These are phyloP conservation scores for Clytia hemisphaerica DNA, from an alignment of 30 jellyfish, hydroid and myxozoan genomes.

Conservation along the genomic window DNA sequence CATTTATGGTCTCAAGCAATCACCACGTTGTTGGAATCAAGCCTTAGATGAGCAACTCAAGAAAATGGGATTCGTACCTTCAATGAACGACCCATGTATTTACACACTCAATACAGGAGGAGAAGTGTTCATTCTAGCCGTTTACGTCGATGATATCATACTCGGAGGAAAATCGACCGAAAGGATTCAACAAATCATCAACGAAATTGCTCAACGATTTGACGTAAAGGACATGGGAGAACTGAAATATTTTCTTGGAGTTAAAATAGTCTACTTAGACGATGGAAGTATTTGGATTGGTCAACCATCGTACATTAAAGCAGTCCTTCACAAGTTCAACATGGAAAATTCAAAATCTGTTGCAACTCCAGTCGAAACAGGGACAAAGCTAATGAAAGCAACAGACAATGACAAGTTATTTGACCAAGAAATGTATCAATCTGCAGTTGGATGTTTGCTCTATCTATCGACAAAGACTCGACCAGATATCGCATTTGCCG, in stretches of 20 bases:
- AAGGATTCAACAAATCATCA: neutral
- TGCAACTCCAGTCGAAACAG: conserved; percentile 32
- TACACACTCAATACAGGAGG: neutral
- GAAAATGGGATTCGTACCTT: conserved; percentile 15
- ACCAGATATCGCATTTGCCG: conserved; percentile 65
- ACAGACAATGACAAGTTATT: neutral
- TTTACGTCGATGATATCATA: neutral
- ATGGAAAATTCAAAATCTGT: conserved; percentile 48
- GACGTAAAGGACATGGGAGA: conserved; percentile 42
- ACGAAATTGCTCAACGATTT: conserved; percentile 12
- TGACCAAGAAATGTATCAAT: conserved; percentile 29
- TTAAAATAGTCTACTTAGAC: neutral
- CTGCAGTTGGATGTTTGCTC: conserved; percentile 41
- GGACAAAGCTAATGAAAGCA: conserved; percentile 16
- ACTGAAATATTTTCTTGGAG: conserved; percentile 31
- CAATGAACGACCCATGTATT: conserved; percentile 13
- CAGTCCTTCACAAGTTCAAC: conserved; percentile 13
- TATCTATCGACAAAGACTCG: conserved; percentile 36
- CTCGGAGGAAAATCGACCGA: conserved; percentile 13
- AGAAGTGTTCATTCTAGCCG: conserved; percentile 10
- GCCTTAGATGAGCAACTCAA: conserved; percentile 23
- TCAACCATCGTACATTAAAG: conserved; percentile 4
- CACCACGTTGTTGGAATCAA: conserved; percentile 49
- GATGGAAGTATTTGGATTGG: conserved; percentile 19
- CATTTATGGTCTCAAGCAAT: conserved; percentile 25